phyloP scores from a whole-genome alignment of 2,888 invertebrate genomes.

The Epinotia nisella region DNA sequence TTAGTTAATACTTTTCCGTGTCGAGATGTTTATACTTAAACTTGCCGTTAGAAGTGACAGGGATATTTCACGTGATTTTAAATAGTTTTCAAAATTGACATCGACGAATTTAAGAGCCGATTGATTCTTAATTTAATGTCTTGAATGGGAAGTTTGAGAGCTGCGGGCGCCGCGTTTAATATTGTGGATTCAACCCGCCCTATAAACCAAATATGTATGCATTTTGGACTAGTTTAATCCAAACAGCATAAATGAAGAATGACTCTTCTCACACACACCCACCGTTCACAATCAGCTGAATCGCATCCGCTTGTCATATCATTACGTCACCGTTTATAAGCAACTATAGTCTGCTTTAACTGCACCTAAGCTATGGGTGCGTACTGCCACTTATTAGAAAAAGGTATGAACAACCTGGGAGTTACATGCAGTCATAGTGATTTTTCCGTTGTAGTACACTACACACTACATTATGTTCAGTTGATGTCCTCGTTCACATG shows the following conservation, averaged over 20 bases:
- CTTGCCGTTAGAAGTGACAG: background rate
- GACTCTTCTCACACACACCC: constrained; percentile 43
- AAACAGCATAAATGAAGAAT: constrained; percentile 5
- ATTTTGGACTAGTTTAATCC: background rate
- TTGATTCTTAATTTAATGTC: no score
- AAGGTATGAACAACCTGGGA: background rate
- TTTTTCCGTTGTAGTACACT: background rate
- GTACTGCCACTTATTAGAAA: background rate
- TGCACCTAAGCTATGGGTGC: constrained; percentile 28
- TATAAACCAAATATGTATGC: background rate
- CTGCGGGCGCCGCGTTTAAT: no score
- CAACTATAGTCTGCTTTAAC: constrained; percentile 43
- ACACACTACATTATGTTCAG: constrained; percentile 7
- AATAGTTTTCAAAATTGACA: no score
- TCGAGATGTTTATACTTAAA: background rate
- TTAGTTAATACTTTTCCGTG: background rate
- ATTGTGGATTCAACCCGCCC: no score
- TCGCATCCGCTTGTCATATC: constrained; percentile 28
- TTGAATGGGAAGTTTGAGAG: no score
- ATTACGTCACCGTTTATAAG: constrained; percentile 45
- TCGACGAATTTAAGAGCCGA: no score
- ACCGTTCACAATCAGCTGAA: constrained; percentile 27
- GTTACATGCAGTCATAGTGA: background rate
- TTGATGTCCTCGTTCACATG: constrained; percentile 46
- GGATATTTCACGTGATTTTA: background rate